phyloP scores from a whole-genome alignment of 2,888 invertebrate genomes.

The Acrobasis suavella region DNA sequence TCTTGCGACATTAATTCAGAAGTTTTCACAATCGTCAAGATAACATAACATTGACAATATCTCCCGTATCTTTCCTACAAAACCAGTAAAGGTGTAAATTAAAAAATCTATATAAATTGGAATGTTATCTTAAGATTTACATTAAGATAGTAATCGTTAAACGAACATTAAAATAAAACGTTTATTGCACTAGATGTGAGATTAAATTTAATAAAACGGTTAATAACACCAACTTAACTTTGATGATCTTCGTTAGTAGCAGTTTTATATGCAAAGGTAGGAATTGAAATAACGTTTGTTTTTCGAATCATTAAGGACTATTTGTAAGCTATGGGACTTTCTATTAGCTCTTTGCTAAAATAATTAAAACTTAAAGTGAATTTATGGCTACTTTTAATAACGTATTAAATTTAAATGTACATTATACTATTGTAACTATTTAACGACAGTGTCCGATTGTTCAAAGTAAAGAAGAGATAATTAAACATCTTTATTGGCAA shows the following conservation, averaged over 20 bases:
- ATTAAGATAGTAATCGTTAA: constrained; percentile 9
- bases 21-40: background rate
- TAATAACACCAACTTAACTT: background rate
- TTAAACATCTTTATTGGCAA: too few species aligned
- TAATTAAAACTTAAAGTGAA: too few species aligned
- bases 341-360: background rate
- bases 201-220: constrained; percentile 3
- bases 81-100: constrained; percentile 5
- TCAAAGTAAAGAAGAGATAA: too few species aligned
- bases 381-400: too few species aligned
- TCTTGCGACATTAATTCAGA: background rate
- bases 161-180: constrained; percentile 6
- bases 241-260: background rate
- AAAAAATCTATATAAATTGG: constrained; percentile 7
- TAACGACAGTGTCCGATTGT: too few species aligned
- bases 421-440: too few species aligned
- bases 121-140: constrained; percentile 4
- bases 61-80: background rate
- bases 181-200: constrained; percentile 2
- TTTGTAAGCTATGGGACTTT: background rate
- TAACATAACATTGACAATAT: constrained; percentile 11
- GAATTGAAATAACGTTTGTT: background rate
- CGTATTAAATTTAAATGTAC: too few species aligned
- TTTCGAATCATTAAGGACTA: background rate
- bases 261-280: constrained; percentile 2